phyloP scores from a whole-genome alignment of 1,140 invertebrate species.

The Probaryconus sp. region DNA sequence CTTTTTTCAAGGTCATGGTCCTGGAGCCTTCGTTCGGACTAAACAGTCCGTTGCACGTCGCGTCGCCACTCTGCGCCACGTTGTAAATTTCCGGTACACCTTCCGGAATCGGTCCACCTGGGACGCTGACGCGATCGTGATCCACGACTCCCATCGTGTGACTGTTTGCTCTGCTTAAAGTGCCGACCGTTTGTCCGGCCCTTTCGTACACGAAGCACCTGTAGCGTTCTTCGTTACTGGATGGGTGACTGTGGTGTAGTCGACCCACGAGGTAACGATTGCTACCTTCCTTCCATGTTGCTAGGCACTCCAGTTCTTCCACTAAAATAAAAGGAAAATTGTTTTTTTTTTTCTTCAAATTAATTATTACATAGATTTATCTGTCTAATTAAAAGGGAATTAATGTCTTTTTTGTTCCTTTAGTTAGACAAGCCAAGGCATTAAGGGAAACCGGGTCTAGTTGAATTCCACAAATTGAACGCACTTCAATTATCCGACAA shows the following conservation, averaged over 20 bases:
- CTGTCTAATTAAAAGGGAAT: neutral
- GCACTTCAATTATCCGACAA: too few species aligned
- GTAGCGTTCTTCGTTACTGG: slow-evolving; percentile 93
- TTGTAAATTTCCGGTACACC: slow-evolving; percentile 81
- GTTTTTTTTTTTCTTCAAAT: too few species aligned
- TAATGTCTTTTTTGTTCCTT: too few species aligned
- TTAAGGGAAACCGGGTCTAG: too few species aligned
- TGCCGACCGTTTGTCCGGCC: slow-evolving; percentile 76
- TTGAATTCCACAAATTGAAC: too few species aligned
- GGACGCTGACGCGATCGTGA: slow-evolving; percentile 67
- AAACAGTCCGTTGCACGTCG: slow-evolving; percentile 91
- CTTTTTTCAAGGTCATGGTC: slow-evolving; percentile 85
- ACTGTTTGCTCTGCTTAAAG: slow-evolving; percentile 67
- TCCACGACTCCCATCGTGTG: slow-evolving; percentile 69
- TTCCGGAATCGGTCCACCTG: slow-evolving; percentile 68
- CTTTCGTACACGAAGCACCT: slow-evolving; percentile 95
- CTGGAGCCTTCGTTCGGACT: slow-evolving; percentile 87
- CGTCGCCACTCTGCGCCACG: slow-evolving; percentile 91
- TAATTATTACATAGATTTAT: neutral
- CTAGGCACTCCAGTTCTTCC: slow-evolving; percentile 91
- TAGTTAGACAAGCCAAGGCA: too few species aligned
- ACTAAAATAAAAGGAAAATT: too few species aligned
- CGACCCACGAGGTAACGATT: slow-evolving; percentile 90
- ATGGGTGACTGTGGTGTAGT: slow-evolving; percentile 88
- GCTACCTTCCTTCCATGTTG: slow-evolving; percentile 93